Evolutionary conservation across 1,140 invertebrate species (phyloP), one percentile per base, ranked within the genome.

Genomic region (Nephotettix cincticeps): DNA sequence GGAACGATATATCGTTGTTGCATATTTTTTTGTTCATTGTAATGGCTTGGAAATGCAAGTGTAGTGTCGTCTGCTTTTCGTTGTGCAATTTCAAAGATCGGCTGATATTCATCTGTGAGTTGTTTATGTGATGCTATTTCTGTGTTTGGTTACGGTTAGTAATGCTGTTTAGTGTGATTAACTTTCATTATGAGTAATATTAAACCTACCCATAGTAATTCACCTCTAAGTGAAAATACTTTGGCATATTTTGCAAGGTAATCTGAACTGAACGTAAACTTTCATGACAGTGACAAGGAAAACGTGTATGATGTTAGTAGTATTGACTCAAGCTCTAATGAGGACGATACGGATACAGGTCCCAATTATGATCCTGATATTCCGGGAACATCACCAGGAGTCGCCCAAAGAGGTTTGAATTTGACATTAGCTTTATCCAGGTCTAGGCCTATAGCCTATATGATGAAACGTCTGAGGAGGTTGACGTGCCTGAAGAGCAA

Each of bases 161-260:
- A n/a, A n/a, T n/a, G n/a, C n/a, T n/a, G n/a, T n/a, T n/a, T n/a
- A n/a, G n/a, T n/a, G n/a, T n/a, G n/a, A n/a, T n/a, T n/a, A n/a
- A n/a, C n/a, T n/a, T n/a, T n/a, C n/a, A n/a, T n/a, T n/a, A n/a
- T n/a, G n/a, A n/a, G n/a, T n/a, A n/a, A 36, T 36, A 36, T 6
- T 36, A 36, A 36, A 36, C 32, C 32, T 36, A 36, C 32, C 4
- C 4, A 1, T 23, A 61, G 56, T 61, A 63, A 63, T 4, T 63
- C 58, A 63, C 58, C 58, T 28, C 21, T 63, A 19, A 63, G 58
- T 63, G 58, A 63, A 63, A 63, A 63, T 63, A 63, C 58, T 30
- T 30, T 63, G 9, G 58, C 58, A 63, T 28, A 28, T 30, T 63
- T 63, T 63, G 58, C 58, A 19, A 63, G 58, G 23, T 19, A 63